A percentile compares a stretch with the other conserved stretches of the same genome.
phyloP scores from a whole-genome alignment of 1,140 invertebrate species.

The Venustaconcha ellipsiformis region DNA sequence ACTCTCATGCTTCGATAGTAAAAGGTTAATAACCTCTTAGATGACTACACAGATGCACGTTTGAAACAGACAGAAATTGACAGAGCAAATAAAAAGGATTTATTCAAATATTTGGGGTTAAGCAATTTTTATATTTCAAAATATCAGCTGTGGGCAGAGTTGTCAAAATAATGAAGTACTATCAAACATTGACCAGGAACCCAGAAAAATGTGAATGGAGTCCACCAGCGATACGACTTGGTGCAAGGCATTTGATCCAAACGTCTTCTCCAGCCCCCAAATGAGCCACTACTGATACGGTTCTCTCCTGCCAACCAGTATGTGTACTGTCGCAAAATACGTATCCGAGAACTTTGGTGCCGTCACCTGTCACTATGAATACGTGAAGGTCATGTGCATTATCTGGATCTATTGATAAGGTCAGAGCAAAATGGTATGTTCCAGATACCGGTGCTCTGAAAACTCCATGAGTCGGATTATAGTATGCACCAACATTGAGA shows the following conservation, averaged over 20 bases:
- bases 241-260: constrained; percentile 8
- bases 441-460: constrained; percentile 14
- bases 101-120: no score
- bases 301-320: constrained; percentile 9
- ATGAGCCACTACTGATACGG: constrained; percentile 5
- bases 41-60: no score
- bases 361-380: neutral
- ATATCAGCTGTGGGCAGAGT: no score
- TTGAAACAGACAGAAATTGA: no score
- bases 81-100: no score
- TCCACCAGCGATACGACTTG: neutral
- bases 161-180: no score
- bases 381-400: neutral
- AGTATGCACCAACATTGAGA: constrained; percentile 4
- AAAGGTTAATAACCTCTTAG: no score
- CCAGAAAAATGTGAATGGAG: no score
- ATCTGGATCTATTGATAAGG: neutral
- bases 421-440: constrained; percentile 9
- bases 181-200: no score
- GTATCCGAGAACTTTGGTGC: constrained; percentile 8
- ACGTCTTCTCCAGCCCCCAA: constrained; percentile 9
- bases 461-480: constrained; percentile 8
- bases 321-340: constrained; percentile 3
- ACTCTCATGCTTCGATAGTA: no score
- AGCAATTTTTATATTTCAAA: no score